Conservation (phyloP, 2,113 vertebrate species). For the Mobula birostris region DNA sequence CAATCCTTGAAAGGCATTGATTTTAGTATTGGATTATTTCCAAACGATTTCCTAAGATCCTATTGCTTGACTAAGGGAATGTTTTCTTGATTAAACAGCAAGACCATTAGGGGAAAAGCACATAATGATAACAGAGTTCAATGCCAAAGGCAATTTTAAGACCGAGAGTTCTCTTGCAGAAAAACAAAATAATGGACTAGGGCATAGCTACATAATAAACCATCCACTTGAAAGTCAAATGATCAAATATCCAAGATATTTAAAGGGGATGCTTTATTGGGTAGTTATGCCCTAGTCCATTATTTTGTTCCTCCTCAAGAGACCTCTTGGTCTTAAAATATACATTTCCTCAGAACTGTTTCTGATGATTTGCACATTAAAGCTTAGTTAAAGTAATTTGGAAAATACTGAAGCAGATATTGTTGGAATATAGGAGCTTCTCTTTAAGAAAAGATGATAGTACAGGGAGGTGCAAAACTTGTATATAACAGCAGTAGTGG, state of each 20-base stretch:
- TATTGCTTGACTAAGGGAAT: background rate
- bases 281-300: background rate
- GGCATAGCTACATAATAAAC: background rate
- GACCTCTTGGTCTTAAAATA: background rate
- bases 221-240: background rate
- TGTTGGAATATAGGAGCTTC: background rate
- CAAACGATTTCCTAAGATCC: background rate
- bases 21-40: background rate
- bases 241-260: background rate
- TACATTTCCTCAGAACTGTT: too few relatives aligned
- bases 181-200: background rate
- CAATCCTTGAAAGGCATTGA: slow-evolving; percentile 9
- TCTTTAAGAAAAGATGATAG: background rate
- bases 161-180: background rate
- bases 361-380: too few relatives aligned
- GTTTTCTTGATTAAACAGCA: background rate
- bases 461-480: background rate
- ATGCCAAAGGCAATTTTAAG: background rate
- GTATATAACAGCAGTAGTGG: background rate
- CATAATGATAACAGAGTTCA: background rate
- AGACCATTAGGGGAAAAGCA: background rate
- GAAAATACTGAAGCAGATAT: background rate
- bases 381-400: background rate
- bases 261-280: background rate
- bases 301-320: background rate